A percentile compares a stretch with the other conserved stretches of the same genome.
phyloP scores from a whole-genome alignment of 2,113 vertebrate species.

The Cairina moschata region DNA sequence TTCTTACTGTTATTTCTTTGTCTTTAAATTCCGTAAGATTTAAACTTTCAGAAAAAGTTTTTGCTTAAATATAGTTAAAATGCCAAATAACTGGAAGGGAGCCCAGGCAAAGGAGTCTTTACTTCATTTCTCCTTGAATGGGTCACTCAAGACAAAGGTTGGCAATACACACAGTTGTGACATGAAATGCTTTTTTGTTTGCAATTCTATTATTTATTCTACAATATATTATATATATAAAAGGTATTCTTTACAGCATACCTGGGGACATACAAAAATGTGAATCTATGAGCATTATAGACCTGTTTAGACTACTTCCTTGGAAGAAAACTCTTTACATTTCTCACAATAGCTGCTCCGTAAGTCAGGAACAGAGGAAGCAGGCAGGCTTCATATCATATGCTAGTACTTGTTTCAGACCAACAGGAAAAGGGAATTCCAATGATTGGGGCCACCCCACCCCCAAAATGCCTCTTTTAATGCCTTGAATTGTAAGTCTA shows the following conservation, averaged over 20 bases:
- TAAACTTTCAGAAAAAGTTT: neutral
- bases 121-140: conserved; percentile 6
- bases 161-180: neutral
- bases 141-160: conserved; percentile 22
- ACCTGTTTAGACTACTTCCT: neutral
- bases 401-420: neutral
- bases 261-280: neutral
- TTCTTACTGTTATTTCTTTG: neutral
- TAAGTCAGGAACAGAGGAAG: conserved; percentile 6
- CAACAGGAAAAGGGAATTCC: neutral
- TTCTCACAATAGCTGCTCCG: neutral
- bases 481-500: neutral
- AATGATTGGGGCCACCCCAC: neutral
- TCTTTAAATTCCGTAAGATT: neutral
- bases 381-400: neutral
- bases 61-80: conserved; percentile 17
- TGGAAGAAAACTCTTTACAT: neutral
- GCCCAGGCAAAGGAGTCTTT: neutral
- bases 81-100: neutral
- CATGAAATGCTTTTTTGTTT: neutral
- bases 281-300: neutral
- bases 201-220: neutral
- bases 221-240: neutral
- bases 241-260: neutral
- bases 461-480: neutral